Conservation (phyloP, 2,113 vertebrate species). For the Sprattus sprattus region DNA sequence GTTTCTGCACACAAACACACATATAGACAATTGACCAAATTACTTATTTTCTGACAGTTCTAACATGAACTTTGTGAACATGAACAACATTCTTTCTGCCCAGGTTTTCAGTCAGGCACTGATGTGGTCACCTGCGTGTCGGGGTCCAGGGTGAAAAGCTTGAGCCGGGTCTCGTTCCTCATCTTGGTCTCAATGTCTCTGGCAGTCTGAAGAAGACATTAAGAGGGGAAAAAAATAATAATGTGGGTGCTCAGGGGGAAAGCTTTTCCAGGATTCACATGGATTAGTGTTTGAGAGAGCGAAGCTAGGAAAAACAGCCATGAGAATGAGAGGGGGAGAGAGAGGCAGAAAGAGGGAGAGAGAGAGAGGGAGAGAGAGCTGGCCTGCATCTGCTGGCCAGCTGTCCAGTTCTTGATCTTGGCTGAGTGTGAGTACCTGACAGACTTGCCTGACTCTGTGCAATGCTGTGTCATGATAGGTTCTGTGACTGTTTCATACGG, state of each 20-base stretch:
- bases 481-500: neutral
- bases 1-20: slow-evolving; percentile 74
- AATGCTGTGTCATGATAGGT: neutral
- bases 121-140: slow-evolving; percentile 85
- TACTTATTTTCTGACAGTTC: neutral
- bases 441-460: neutral
- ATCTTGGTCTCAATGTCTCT: slow-evolving; percentile 90
- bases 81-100: neutral
- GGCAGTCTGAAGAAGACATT: slow-evolving; percentile 71
- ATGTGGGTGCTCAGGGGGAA: neutral
- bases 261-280: neutral
- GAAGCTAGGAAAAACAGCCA: neutral
- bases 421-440: neutral
- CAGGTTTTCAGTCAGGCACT: neutral
- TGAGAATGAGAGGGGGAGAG: neutral
- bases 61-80: neutral
- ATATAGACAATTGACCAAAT: neutral
- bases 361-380: neutral
- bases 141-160: slow-evolving; percentile 91
- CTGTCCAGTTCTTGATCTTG: neutral
- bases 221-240: neutral
- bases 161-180: slow-evolving; percentile 89
- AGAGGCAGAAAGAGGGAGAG: neutral
- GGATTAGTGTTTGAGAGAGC: neutral
- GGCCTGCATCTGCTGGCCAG: neutral